Evolutionary conservation across 2,888 invertebrate genomes (phyloP).

Genomic region (Ormia ochracea): DNA sequence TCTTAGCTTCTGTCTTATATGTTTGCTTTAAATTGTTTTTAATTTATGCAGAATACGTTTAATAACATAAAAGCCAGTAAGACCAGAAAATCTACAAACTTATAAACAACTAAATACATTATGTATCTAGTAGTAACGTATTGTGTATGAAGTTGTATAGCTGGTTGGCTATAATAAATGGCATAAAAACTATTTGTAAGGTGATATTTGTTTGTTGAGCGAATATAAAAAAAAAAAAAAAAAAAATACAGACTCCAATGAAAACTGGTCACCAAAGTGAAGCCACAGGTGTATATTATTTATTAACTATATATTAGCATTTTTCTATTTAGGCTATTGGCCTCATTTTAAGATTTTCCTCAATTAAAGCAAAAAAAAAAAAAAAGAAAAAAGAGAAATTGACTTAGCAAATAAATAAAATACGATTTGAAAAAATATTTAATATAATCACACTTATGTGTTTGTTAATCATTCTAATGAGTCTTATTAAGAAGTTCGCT

Average conservation of each 20-base stretch:
- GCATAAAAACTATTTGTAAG: conserved; percentile 13
- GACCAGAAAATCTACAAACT: conserved; percentile 48
- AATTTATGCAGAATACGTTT: conserved; percentile 50
- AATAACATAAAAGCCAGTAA: conserved; percentile 43
- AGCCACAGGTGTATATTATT: conserved; percentile 58
- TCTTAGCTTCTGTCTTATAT: conserved; percentile 9
- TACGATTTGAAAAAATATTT: conserved; percentile 40
- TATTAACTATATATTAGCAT: conserved; percentile 8
- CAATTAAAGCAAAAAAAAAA: conserved; percentile 7
- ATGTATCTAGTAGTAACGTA: conserved; percentile 4
- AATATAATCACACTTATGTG: conserved; percentile 19
- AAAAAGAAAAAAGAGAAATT: conserved; percentile 24
- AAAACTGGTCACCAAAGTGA: conserved; percentile 56
- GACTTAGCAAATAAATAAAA: background rate
- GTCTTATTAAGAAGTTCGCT: background rate
- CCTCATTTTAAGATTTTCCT: conserved; percentile 37
- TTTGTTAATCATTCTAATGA: conserved; percentile 30
- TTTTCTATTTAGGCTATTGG: conserved; percentile 43
- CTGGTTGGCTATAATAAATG: conserved; percentile 3
- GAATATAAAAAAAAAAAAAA: too few relatives aligned
- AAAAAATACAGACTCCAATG: background rate
- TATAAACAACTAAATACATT: background rate
- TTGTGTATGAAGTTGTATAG: conserved; percentile 8
- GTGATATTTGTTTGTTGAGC: conserved; percentile 16
- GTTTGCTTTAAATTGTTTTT: conserved; percentile 28